Base-by-base conservation (phyloP, 1,140 invertebrate species). In the Lepidurus packardi region DNA sequence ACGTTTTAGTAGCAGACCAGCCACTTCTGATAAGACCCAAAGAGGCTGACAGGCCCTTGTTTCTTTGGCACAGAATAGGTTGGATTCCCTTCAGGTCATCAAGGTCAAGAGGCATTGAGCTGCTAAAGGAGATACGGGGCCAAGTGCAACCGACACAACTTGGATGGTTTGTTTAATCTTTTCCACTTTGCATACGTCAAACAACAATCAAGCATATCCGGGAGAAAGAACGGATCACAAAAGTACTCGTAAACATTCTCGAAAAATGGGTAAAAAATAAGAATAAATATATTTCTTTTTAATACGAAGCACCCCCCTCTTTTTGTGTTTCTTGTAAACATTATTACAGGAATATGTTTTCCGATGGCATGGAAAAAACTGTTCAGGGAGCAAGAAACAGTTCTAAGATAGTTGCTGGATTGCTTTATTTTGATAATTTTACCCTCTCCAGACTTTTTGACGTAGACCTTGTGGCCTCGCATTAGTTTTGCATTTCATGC, bases 21-120 rank as follows among this genome's bases (percentile, higher is more conserved):
- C 53, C 53, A 65, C 53, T 65, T 65, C 6, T 65, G 53, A 65
- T 65, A 65, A 65, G 53, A 65, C 53, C 53, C 53, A 7, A 65
- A 65, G 53, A 65, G 53, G 53, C 53, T 65, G 53, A 65, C 53
- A 65, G 53, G 53, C 16, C 53, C 53, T 21, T 65, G 16, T 13
- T 65, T 65, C 21, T 65, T 21, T 65, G 8, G 53, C 53, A 16
- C 21, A 16, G 53, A 16, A 65, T 65, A 65, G 53, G 53, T 65
- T 13, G 53, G 21, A n/a, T 65, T 65, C 13, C 53, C 53, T 21
- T 65, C 53, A 65, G 53, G 53, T 65, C 53, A 65, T 65, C 53
- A 65, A 65, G 53, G 53, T 65, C 21, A 65, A 65, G 53, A 65
- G 53, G 53, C 53, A 65, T 65, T 65, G 53, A 65, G 53, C 34